These are phyloP conservation scores for Benitochromis conjunctus DNA, from an alignment of 2,113 vertebrate species.

Conservation along the genomic window DNA sequence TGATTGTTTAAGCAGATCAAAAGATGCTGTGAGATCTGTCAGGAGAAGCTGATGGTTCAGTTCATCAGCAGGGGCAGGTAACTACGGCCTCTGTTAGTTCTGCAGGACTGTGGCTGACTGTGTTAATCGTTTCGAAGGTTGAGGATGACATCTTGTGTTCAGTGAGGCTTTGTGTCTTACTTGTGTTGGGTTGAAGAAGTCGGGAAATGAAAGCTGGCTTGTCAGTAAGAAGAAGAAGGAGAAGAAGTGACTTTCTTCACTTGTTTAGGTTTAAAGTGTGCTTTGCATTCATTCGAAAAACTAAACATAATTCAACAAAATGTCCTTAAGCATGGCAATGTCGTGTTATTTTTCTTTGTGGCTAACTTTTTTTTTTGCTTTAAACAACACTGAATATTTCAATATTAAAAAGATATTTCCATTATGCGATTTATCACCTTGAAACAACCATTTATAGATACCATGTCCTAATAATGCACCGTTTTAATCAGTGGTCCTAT, in stretches of 20 bases:
- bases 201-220: neutral
- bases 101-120: neutral
- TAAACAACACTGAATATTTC: neutral
- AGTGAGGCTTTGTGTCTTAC: neutral
- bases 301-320: neutral
- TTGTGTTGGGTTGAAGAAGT: neutral
- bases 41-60: neutral
- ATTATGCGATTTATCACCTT: neutral
- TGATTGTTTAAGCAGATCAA: neutral
- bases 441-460: neutral
- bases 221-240: neutral
- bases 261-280: neutral
- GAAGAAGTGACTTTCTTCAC: neutral
- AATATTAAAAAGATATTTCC: neutral
- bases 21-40: neutral
- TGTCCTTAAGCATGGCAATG: neutral
- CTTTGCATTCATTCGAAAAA: neutral
- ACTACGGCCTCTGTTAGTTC: neutral
- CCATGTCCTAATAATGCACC: neutral
- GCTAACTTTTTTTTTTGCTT: neutral
- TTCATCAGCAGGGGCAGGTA: neutral
- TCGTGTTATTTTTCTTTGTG: neutral
- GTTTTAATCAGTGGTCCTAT: neutral
- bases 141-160: conserved; percentile 28
- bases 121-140: neutral